Evolutionary conservation across 2,888 invertebrate species (phyloP), one percentile per base, ranked within the genome.

Genomic region (Plagodis dolabraria): DNA sequence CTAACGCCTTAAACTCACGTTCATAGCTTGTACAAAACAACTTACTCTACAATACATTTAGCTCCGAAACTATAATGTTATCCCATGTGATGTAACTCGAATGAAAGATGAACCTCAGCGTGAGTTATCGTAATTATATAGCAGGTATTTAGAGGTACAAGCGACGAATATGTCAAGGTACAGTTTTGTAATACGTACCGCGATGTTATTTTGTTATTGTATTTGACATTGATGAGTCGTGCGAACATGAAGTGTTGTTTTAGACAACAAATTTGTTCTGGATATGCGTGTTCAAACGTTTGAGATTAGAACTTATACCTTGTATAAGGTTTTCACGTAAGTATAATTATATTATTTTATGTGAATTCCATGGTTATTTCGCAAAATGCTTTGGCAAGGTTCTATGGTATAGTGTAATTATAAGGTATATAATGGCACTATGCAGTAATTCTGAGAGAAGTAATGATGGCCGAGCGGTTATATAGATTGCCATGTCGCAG

Each of bases 81-180:
- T 55, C 55, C 54, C 60, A 33, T 49, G 59, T 68, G 64, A 59
- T 61, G 66, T 66, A 66, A 68, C 57, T 50, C 47, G 50, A 47
- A 67, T 66, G 68, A 66, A 63, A 63, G 66, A 68, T 64, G 68
- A 68, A 63, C 59, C 63, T 57, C 61, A 47, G 47, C 62, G 56
- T 68, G 64, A 68, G 64, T 58, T 68, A 68, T 64, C 55, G 61
- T 68, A 64, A 68, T 64, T 65, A 58, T 57, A 54, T 38, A 49
- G 50, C 53, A 54, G 52, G 57, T 63, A 44, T 58, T 57, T 64
- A 56, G 34, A 12, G 12, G 33, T 48, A 53, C 40, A 43, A 56
- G 54, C 57, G 38, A 49, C 44, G 59, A 58, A 68, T 65, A 68
- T 68, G 65, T 66, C 63, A 66, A 64, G 68, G 66, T 58, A 58